Evolutionary conservation across 1,140 invertebrate species (phyloP).

Genomic region (Reticulitermes speratus): DNA sequence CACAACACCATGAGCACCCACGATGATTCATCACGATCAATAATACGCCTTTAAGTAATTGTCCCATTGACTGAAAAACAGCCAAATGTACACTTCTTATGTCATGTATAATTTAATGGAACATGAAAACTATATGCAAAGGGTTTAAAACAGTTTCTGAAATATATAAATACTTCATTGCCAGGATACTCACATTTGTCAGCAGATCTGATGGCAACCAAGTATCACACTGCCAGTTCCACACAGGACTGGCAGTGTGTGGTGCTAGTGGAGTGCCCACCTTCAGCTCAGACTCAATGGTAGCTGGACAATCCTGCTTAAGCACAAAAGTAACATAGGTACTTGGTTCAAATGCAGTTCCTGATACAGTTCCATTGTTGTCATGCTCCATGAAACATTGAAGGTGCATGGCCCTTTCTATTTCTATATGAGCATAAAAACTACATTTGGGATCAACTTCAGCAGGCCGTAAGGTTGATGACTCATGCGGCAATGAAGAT

Average conservation of each 20-base stretch:
- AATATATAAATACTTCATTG: no score
- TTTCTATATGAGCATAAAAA: slow-evolving; percentile 51
- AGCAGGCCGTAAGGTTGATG: background rate
- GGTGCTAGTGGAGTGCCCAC: background rate
- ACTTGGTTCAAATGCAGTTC: background rate
- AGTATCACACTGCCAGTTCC: slow-evolving; percentile 57
- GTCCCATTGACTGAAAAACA: no score
- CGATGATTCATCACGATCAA: no score
- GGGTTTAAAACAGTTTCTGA: no score
- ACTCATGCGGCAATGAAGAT: background rate
- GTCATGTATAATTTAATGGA: no score
- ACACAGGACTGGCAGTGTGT: slow-evolving; percentile 55
- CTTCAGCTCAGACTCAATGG: background rate
- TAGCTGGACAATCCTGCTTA: background rate
- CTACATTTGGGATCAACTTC: background rate
- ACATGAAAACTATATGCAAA: no score
- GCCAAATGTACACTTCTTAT: no score
- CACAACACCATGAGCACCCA: no score
- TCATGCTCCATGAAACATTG: slow-evolving; percentile 39
- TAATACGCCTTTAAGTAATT: no score
- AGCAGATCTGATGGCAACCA: slow-evolving; percentile 53
- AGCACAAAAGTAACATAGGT: background rate
- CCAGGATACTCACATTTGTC: slow-evolving; percentile 49
- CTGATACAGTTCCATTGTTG: background rate
- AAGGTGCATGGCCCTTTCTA: slow-evolving; percentile 58